These are phyloP conservation scores for Psettodes erumei DNA, from an alignment of 2,113 vertebrate species.

Conservation along the genomic window DNA sequence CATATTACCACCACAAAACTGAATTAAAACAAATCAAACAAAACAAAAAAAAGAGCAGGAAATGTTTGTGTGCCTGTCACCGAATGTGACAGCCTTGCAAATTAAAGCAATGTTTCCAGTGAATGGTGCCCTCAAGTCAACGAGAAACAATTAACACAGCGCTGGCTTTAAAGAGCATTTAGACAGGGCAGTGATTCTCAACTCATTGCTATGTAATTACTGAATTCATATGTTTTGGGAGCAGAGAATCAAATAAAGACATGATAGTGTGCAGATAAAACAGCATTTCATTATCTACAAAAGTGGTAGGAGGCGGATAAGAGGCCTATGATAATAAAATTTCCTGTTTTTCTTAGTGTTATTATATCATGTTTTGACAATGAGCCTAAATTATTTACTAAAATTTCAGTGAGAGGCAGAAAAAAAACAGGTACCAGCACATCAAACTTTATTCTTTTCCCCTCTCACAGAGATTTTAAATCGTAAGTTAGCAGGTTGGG, in stretches of 20 bases:
- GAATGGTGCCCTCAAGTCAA: constrained; percentile 48
- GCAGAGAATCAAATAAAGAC: constrained; percentile 29
- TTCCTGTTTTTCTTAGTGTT: neutral
- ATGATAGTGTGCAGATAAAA: neutral
- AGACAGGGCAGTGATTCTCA: neutral
- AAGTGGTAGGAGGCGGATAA: neutral
- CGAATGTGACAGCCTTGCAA: neutral
- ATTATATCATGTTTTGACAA: neutral
- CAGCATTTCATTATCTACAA: constrained; percentile 3
- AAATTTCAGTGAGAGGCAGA: neutral
- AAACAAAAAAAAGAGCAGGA: neutral
- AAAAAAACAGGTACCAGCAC: neutral
- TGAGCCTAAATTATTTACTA: neutral
- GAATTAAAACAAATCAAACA: no score
- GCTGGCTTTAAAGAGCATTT: constrained; percentile 23
- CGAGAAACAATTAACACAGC: constrained; percentile 38
- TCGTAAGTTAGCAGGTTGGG: constrained; percentile 8
- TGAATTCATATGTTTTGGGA: constrained; percentile 14
- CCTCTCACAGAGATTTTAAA: constrained; percentile 13
- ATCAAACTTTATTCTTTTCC: constrained; percentile 42
- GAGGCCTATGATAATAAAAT: constrained; percentile 3
- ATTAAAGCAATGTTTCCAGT: constrained; percentile 30
- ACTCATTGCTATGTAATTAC: constrained; percentile 21
- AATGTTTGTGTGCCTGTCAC: neutral
- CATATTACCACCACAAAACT: neutral